A percentile compares a stretch with the other conserved stretches of the same genome.
Conservation (phyloP, 2,888 invertebrate genomes). For the Portevinia maculata region DNA sequence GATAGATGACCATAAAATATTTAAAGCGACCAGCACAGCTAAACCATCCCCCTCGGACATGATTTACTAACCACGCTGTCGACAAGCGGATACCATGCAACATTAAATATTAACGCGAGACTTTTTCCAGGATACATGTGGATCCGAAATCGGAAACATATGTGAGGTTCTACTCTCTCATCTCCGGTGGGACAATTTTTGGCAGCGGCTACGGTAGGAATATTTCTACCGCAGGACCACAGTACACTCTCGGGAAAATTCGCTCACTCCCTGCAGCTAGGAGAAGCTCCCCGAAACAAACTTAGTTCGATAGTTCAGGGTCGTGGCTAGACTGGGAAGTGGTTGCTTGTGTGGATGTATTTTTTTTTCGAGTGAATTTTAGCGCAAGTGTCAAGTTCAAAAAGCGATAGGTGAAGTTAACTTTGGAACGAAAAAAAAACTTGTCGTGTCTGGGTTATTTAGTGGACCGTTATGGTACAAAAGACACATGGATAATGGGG, state of each 20-base stretch:
- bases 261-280: background rate
- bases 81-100: conserved; percentile 57
- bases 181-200: conserved; percentile 64
- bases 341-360: conserved; percentile 41
- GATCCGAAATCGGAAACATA: conserved; percentile 44
- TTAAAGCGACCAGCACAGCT: conserved; percentile 36
- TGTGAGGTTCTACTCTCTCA: conserved; percentile 41
- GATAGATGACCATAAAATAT: conserved; percentile 56
- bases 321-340: conserved; percentile 67
- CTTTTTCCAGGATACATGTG: conserved; percentile 47
- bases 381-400: conserved; percentile 71
- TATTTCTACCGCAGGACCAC: conserved; percentile 64
- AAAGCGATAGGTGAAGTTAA: conserved; percentile 45
- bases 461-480: conserved; percentile 65
- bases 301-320: conserved; percentile 69
- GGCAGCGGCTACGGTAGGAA: conserved; percentile 63
- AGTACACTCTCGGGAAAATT: conserved; percentile 47
- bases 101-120: conserved; percentile 72
- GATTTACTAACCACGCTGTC: conserved; percentile 73
- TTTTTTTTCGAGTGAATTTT: conserved; percentile 29
- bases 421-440: conserved; percentile 19
- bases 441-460: conserved; percentile 72
- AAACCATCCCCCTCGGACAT: conserved; percentile 48
- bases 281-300: background rate
- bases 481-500: conserved; percentile 51